A percentile compares a stretch with the other conserved stretches of the same genome.
Evolutionary conservation across 2,113 vertebrate genomes (phyloP).

Genomic region (Lophotis ruficrista): DNA sequence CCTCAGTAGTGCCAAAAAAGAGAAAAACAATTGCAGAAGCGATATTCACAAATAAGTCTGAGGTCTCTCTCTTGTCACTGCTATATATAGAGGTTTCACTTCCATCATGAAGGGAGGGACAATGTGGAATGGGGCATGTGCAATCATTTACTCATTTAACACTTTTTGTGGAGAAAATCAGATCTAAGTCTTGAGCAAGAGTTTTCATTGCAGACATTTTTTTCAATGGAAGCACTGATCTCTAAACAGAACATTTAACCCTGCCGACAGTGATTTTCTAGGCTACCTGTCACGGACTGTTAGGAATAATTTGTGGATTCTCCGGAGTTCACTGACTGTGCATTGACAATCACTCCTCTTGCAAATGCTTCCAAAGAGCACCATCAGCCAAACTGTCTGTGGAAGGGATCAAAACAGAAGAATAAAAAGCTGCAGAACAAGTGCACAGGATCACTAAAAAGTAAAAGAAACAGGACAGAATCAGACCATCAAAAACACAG

Average conservation of each 20-base stretch:
- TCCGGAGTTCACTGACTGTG: not conserved
- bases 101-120: not conserved
- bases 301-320: not conserved
- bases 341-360: not conserved
- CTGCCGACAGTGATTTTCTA: not conserved
- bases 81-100: not conserved
- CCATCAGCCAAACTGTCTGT: not conserved
- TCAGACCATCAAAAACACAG: not conserved
- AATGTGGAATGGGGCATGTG: not conserved
- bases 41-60: not conserved
- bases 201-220: not conserved
- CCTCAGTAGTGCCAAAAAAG: not conserved
- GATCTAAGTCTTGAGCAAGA: not conserved
- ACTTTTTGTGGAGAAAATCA: not conserved
- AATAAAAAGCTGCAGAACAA: not conserved
- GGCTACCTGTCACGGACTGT: not conserved
- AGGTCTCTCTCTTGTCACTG: not conserved
- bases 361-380: not conserved
- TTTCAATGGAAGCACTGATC: not conserved
- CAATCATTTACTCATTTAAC: not conserved
- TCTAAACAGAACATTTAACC: not conserved
- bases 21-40: not conserved
- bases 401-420: not conserved
- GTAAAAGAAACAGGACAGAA: not conserved
- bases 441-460: not conserved